A percentile compares a stretch with the other conserved stretches of the same genome.
Conservation (phyloP, 2,888 invertebrate species). For the Patella ulyssiponensis region DNA sequence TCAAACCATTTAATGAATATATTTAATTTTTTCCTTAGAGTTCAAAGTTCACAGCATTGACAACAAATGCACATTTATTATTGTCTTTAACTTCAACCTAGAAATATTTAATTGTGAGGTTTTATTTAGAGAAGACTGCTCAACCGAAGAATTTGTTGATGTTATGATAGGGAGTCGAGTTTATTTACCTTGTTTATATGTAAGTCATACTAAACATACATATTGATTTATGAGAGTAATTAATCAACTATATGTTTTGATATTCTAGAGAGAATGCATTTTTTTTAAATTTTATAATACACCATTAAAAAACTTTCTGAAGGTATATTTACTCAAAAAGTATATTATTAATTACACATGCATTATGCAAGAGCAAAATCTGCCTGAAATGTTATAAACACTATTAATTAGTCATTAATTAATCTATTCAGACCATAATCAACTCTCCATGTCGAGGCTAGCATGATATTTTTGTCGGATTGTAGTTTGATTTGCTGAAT, state of each 20-base stretch:
- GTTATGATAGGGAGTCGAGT: constrained; percentile 96
- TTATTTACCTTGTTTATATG: constrained; percentile 97
- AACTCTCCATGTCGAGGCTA: too few relatives aligned
- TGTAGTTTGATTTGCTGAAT: too few relatives aligned
- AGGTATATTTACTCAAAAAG: background rate
- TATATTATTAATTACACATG: background rate
- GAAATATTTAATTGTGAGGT: constrained; percentile 78
- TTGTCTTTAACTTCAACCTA: constrained; percentile 50
- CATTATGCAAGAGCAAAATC: too few relatives aligned
- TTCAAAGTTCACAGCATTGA: too few relatives aligned
- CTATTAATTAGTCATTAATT: too few relatives aligned
- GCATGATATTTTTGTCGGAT: too few relatives aligned
- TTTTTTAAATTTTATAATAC: background rate
- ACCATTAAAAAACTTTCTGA: background rate
- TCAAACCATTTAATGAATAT: too few relatives aligned
- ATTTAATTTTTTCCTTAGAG: background rate
- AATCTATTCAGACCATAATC: too few relatives aligned
- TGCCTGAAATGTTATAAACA: too few relatives aligned
- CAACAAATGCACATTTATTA: background rate
- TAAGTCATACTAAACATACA: constrained; percentile 50
- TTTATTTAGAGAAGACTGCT: constrained; percentile 95
- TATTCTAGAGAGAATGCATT: background rate
- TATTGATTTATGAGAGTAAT: too few relatives aligned
- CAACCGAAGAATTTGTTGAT: constrained; percentile 97
- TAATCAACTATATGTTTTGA: background rate